Base-by-base conservation (phyloP, 2,888 invertebrate species). In the Coenonympha glycerion region DNA sequence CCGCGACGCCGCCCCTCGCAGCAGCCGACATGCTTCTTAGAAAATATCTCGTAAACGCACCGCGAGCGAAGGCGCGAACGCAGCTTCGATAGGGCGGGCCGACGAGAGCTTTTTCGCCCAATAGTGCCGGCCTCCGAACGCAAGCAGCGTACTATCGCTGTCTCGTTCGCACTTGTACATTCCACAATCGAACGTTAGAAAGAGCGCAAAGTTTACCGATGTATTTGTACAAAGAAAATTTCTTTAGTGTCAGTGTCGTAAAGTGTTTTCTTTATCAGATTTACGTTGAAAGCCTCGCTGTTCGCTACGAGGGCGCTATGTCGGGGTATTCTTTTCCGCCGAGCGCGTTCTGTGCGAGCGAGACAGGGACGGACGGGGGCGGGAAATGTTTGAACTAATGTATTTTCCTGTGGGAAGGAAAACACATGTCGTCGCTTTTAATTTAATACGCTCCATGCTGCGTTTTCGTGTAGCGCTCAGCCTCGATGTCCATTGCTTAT, bases 331-430 rank as follows among this genome's bases (percentile, higher is more conserved):
- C 71, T 67, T 59, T 83, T 73, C 53, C 47, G 39, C 58, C 19
- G 28, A 49, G 16, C 26, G 52, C 19, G 8, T 19, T 21, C 31
- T 6, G 42, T 22, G 41, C 33, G 21, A 18, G 80, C 61, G 64
- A 15, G 71, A 83, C 40, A 62, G 68, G 60, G 82, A 84, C 31
- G 55, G 60, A 31, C 13, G 57, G 62, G 57, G 52, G 53, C 65
- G 75, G 86, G 75, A 86, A 86, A 85, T 86, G 83, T 79, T 77
- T 69, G 66, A 70, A 78, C 84, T 86, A 85, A 86, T 86, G 79
- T 84, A 79, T 85, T 87, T 87, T 85, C 85, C 85, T 86, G 82
- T 83, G 86, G 83, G 86, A 86, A 86, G 80, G 72, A 86, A 87
- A 87, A 87, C 87, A 87, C 83, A 83, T 87, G 87, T 87, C 76